Percentiles rank a stretch among this genome's conserved stretches.
These are phyloP conservation scores for Porites lutea DNA, from an alignment of 64 coral and sea anemone genomes.

Conservation along the genomic window DNA sequence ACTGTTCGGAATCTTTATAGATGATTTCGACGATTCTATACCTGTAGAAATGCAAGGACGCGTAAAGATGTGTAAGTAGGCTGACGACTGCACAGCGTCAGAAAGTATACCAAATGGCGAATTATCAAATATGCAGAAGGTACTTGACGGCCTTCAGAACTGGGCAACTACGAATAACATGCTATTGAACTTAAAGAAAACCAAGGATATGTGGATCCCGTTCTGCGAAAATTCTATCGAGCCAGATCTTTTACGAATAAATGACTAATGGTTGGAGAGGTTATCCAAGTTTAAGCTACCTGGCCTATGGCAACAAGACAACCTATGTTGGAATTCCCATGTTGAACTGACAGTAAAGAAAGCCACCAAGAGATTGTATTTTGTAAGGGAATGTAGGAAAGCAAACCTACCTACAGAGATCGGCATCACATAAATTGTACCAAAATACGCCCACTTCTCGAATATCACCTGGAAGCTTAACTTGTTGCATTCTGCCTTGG, in stretches of 20 bases:
- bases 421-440: no score
- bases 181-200: slow-evolving; percentile 49
- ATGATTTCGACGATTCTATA: slow-evolving; percentile 64
- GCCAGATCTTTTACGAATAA: not conserved
- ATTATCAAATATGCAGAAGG: slow-evolving; percentile 20
- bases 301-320: not conserved
- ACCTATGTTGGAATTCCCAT: no score
- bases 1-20: slow-evolving; percentile 59
- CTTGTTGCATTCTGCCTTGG: slow-evolving; percentile 10
- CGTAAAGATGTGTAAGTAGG: slow-evolving; percentile 46
- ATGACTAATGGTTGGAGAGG: not conserved
- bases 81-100: slow-evolving; percentile 63
- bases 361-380: no score
- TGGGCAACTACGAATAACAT: not conserved
- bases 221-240: slow-evolving; percentile 41
- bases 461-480: slow-evolving; percentile 10
- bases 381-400: no score
- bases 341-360: no score
- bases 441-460: no score
- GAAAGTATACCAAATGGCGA: slow-evolving; percentile 29
- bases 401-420: no score
- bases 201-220: slow-evolving; percentile 46
- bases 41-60: slow-evolving; percentile 36
- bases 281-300: slow-evolving; percentile 23
- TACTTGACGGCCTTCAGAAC: slow-evolving; percentile 38